Evolutionary conservation across 2,888 invertebrate species (phyloP).

Genomic region (Tipula confusa): DNA sequence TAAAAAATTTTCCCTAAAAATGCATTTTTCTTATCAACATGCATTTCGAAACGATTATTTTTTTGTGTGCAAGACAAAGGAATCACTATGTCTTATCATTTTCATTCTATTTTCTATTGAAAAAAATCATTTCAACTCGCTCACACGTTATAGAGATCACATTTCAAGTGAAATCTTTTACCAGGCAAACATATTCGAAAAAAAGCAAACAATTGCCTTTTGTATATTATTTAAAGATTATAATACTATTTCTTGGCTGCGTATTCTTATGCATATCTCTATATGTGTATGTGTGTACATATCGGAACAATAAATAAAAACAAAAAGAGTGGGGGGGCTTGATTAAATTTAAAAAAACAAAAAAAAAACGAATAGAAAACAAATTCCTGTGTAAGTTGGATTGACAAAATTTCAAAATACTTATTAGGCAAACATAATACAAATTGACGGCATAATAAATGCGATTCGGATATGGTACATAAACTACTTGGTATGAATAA

Average conservation of each 20-base stretch:
- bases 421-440: background rate
- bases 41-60: background rate
- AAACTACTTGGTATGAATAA: background rate
- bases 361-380: background rate
- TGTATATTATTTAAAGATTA: too few relatives aligned
- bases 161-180: conserved; percentile 30
- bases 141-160: conserved; percentile 7
- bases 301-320: background rate
- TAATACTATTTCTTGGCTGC: too few relatives aligned
- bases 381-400: background rate
- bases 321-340: background rate
- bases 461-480: background rate
- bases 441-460: background rate
- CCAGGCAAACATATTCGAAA: background rate
- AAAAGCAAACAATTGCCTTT: background rate
- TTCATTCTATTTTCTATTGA: conserved; percentile 29
- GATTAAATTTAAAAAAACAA: background rate
- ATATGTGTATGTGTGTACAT: background rate
- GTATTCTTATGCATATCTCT: background rate
- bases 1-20: conserved; percentile 7
- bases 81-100: conserved; percentile 21
- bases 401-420: conserved; percentile 14
- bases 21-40: conserved; percentile 28
- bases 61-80: background rate
- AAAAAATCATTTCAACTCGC: conserved; percentile 28